A percentile compares a stretch with the other conserved stretches of the same genome.
Evolutionary conservation across 2,888 invertebrate genomes (phyloP).

Genomic region (Xestia ashworthii): DNA sequence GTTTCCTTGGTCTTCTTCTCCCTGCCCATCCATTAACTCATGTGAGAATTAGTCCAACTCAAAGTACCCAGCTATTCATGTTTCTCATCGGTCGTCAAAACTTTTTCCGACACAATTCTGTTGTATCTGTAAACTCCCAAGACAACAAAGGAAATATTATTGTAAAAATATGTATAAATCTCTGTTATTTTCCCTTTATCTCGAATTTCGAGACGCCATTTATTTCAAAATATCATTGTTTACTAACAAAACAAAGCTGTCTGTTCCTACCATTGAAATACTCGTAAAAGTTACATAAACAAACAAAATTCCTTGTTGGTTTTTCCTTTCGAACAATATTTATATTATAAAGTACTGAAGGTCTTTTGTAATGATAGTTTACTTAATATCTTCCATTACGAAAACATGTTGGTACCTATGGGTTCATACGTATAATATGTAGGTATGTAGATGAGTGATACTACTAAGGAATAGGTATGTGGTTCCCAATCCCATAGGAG

Average conservation of each 20-base stretch:
- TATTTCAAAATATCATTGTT: slow-evolving; percentile 59
- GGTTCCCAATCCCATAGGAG: not conserved
- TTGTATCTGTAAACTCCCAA: slow-evolving; percentile 1
- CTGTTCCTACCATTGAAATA: slow-evolving; percentile 54
- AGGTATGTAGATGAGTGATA: not conserved
- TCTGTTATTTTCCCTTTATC: slow-evolving; percentile 47
- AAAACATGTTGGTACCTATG: not conserved
- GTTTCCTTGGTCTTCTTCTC: not conserved
- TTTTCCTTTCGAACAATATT: slow-evolving; percentile 59
- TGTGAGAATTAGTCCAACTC: not conserved
- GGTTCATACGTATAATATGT: too few species aligned
- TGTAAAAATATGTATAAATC: slow-evolving; percentile 14
- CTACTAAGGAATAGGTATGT: not conserved
- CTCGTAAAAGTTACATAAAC: slow-evolving; percentile 62
- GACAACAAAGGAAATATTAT: slow-evolving; percentile 42
- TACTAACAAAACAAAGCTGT: slow-evolving; percentile 56
- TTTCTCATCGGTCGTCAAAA: slow-evolving; percentile 19
- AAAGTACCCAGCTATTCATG: not conserved
- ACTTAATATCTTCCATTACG: not conserved
- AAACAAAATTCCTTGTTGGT: slow-evolving; percentile 58
- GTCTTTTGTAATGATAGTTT: slow-evolving; percentile 22
- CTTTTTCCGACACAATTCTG: slow-evolving; percentile 4
- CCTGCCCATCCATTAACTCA: not conserved
- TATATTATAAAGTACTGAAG: slow-evolving; percentile 33
- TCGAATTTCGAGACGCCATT: slow-evolving; percentile 35